These are phyloP conservation scores for Cerastis rubricosa DNA, from an alignment of 2,888 invertebrate species.

Conservation along the genomic window DNA sequence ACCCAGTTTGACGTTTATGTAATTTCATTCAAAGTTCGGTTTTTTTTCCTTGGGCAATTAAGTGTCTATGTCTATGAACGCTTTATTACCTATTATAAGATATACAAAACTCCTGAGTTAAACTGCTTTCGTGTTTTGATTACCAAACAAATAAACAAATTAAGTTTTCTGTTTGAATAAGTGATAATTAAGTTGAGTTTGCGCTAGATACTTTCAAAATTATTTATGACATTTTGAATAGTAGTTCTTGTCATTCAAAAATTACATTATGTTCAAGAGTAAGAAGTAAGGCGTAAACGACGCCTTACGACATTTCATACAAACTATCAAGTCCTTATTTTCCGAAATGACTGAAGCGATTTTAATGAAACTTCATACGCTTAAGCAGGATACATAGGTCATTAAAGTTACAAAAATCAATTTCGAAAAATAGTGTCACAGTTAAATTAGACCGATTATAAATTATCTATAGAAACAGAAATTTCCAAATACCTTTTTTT, in stretches of 20 bases:
- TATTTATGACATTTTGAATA: not conserved
- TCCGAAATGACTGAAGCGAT: too few relatives aligned
- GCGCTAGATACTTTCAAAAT: not conserved
- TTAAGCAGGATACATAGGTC: too few relatives aligned
- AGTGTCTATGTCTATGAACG: not conserved
- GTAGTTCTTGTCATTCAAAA: not conserved
- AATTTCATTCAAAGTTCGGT: conserved; percentile 27
- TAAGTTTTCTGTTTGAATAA: not conserved
- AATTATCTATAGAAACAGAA: too few relatives aligned
- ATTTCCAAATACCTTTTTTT: too few relatives aligned
- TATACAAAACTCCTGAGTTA: not conserved
- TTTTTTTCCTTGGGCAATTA: not conserved
- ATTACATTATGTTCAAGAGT: too few relatives aligned
- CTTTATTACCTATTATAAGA: not conserved
- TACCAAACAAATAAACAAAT: not conserved
- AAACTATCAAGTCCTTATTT: too few relatives aligned
- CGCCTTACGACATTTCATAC: too few relatives aligned
- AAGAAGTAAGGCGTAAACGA: too few relatives aligned
- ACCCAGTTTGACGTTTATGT: conserved; percentile 7
- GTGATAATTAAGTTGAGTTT: not conserved
- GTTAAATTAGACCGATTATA: too few relatives aligned
- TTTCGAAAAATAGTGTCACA: too few relatives aligned
- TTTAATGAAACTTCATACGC: too few relatives aligned
- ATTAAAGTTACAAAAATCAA: too few relatives aligned
- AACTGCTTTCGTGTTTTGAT: not conserved